Percentiles rank a stretch among this genome's conserved stretches.
Conservation (phyloP, 2,888 invertebrate genomes). For the Microplitis deprimator region DNA sequence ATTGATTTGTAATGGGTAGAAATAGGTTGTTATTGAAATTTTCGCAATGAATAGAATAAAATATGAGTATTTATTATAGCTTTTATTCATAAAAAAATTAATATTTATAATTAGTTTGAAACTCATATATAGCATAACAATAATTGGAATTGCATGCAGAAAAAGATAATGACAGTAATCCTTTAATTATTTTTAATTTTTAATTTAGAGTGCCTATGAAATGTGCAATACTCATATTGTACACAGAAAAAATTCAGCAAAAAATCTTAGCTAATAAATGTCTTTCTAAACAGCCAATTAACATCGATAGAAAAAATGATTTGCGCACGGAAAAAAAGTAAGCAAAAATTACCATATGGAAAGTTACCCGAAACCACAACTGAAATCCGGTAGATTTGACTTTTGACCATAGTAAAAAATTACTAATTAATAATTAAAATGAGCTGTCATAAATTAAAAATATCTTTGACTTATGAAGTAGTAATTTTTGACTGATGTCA, state of each 20-base stretch:
- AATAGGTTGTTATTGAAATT: not conserved
- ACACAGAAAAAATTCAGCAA: not conserved
- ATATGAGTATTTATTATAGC: not conserved
- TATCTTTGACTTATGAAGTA: too few species aligned
- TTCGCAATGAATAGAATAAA: not conserved
- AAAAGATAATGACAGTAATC: not conserved
- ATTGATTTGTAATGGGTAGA: not conserved
- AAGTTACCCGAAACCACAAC: too few species aligned
- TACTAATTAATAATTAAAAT: too few species aligned
- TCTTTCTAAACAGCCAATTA: not conserved
- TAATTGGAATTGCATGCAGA: not conserved
- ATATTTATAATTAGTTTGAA: not conserved
- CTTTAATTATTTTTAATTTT: not conserved
- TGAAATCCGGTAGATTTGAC: too few species aligned
- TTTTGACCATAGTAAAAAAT: too few species aligned
- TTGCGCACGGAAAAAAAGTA: too few species aligned
- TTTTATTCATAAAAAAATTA: not conserved
- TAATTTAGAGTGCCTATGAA: not conserved
- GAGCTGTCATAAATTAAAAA: too few species aligned
- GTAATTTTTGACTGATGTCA: too few species aligned
- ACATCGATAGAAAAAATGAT: not conserved
- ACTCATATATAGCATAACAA: not conserved
- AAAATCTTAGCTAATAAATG: not conserved
- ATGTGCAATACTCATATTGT: not conserved
- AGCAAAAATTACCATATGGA: too few species aligned